These are phyloP conservation scores for Trypoxylon attenuatum DNA, from an alignment of 2,888 invertebrate species.

Conservation along the genomic window DNA sequence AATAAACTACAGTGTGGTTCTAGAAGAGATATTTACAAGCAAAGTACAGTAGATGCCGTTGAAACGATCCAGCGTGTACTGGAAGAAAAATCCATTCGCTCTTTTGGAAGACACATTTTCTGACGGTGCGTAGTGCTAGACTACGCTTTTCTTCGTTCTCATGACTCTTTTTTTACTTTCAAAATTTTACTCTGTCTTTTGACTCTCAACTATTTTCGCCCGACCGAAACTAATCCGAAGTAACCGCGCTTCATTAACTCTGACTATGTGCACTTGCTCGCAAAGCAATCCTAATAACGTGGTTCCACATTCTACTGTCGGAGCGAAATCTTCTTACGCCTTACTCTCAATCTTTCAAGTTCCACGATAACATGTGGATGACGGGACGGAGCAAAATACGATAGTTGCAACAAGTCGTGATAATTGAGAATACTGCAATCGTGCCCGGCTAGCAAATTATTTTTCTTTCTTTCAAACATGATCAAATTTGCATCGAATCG, in stretches of 20 bases:
- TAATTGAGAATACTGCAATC: slow-evolving; percentile 35
- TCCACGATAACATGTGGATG: slow-evolving; percentile 71
- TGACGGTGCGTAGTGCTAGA: slow-evolving; percentile 74
- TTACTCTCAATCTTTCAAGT: slow-evolving; percentile 34
- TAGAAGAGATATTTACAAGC: slow-evolving; percentile 69
- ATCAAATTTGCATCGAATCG: slow-evolving; percentile 8
- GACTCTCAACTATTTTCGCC: too few relatives aligned
- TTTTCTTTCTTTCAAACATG: slow-evolving; percentile 9
- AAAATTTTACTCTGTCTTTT: too few relatives aligned
- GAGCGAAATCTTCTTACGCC: background rate
- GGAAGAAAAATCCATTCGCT: slow-evolving; percentile 48
- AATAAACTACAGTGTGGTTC: slow-evolving; percentile 64
- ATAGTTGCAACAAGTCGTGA: slow-evolving; percentile 47
- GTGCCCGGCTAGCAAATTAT: slow-evolving; percentile 41
- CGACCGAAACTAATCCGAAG: too few relatives aligned
- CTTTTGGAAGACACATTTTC: slow-evolving; percentile 89
- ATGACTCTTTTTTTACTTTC: slow-evolving; percentile 6
- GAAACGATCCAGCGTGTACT: slow-evolving; percentile 36
- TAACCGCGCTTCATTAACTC: too few relatives aligned
- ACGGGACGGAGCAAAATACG: slow-evolving; percentile 63
- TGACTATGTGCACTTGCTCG: background rate
- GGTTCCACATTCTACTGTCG: slow-evolving; percentile 22
- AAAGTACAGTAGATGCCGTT: slow-evolving; percentile 61
- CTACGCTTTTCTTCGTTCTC: slow-evolving; percentile 8
- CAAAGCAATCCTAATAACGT: slow-evolving; percentile 8